These are phyloP conservation scores for Anomalospiza imberbis DNA, from an alignment of 2,797 vertebrate species.

Conservation along the genomic window DNA sequence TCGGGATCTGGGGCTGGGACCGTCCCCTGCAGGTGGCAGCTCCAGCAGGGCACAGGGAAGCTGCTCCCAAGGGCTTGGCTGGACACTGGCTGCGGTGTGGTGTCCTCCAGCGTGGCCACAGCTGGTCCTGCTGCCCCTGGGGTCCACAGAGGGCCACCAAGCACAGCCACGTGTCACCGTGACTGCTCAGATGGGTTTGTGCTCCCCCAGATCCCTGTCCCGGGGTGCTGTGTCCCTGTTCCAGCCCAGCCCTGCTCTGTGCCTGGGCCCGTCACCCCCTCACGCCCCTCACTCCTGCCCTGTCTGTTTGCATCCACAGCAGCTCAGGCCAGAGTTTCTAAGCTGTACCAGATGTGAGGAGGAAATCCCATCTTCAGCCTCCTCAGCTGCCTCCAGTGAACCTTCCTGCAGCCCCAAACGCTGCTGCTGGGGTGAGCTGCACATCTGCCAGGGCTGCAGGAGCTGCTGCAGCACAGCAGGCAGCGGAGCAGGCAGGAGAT, in stretches of 20 bases:
- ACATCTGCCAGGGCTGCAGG: background rate
- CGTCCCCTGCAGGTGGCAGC: background rate
- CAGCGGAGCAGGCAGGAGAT: no score
- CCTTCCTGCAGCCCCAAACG: background rate
- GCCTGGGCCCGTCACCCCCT: background rate
- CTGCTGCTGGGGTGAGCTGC: background rate
- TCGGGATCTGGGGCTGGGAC: background rate
- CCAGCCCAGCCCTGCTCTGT: background rate
- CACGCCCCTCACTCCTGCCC: background rate
- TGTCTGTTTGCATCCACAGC: background rate
- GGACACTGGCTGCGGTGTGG: background rate
- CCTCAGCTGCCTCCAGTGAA: background rate
- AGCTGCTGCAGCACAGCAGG: background rate
- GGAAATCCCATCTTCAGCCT: slow-evolving; percentile 55
- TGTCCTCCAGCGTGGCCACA: background rate
- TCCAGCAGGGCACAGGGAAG: background rate
- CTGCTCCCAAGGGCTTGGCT: background rate
- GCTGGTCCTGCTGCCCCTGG: background rate
- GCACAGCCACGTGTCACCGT: background rate
- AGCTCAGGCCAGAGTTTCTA: slow-evolving; percentile 11
- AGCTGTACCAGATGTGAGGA: slow-evolving; percentile 59
- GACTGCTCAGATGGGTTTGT: background rate
- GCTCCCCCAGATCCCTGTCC: background rate
- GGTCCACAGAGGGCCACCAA: background rate
- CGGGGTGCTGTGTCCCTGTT: background rate